These are phyloP conservation scores for Eurystomus gularis DNA, from an alignment of 2,113 vertebrate species.

Conservation along the genomic window DNA sequence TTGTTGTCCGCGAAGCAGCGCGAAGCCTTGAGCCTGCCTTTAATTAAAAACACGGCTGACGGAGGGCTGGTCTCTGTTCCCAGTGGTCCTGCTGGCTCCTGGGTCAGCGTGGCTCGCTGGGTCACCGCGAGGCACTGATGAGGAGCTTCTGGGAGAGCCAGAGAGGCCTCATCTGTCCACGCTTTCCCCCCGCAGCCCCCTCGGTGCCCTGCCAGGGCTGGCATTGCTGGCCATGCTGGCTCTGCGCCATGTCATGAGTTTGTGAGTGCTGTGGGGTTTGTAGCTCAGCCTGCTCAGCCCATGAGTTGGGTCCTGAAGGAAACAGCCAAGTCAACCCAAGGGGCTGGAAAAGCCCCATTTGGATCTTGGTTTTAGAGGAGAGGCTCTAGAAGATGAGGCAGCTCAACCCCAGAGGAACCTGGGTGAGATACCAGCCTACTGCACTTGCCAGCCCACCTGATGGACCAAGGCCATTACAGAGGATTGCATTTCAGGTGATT, in stretches of 20 bases:
- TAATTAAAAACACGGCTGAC: background rate
- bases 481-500: background rate
- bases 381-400: background rate
- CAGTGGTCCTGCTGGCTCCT: background rate
- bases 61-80: background rate
- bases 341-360: background rate
- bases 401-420: background rate
- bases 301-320: background rate
- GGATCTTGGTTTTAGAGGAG: background rate
- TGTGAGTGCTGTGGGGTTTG: background rate
- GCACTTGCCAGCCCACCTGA: accelerated
- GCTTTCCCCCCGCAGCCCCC: background rate
- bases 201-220: background rate
- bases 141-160: background rate
- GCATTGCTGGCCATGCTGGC: background rate
- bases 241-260: background rate
- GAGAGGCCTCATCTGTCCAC: background rate
- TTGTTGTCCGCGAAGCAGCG: background rate
- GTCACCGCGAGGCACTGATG: background rate
- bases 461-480: background rate
- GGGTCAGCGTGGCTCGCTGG: background rate
- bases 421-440: background rate
- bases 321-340: background rate
- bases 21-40: background rate
- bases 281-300: background rate